Conservation (phyloP, 2,797 vertebrate species). For the Scleropages formosus region DNA sequence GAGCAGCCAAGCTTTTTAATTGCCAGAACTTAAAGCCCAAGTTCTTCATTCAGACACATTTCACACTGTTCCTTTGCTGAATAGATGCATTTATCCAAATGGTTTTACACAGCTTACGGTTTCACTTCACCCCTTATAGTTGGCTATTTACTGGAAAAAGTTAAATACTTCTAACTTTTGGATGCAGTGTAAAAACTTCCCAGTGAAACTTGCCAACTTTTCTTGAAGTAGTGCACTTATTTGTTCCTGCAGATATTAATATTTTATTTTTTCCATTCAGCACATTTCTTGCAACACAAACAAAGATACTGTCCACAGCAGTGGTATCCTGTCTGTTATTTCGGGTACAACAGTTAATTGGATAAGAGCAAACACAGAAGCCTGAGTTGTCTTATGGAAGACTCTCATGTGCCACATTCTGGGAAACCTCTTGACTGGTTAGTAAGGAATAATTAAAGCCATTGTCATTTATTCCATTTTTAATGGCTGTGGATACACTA, state of each 20-base stretch:
- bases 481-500: slow-evolving; percentile 16
- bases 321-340: background rate
- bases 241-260: background rate
- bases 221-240: no score
- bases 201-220: no score
- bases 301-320: slow-evolving; percentile 2
- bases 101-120: no score
- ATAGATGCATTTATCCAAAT: no score
- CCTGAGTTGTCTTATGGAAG: background rate
- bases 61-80: no score
- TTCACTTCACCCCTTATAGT: no score
- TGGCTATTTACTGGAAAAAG: background rate
- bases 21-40: background rate
- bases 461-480: slow-evolving; percentile 13
- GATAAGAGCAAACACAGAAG: background rate
- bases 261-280: background rate
- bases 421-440: slow-evolving; percentile 17
- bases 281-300: background rate
- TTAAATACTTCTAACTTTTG: background rate
- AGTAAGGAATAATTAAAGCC: slow-evolving; percentile 12
- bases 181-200: background rate
- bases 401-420: background rate
- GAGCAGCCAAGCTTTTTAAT: background rate
- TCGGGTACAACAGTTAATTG: background rate
- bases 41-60: no score